Base-by-base conservation (phyloP, 2,113 vertebrate genomes). In the Spheniscus mendiculus region DNA sequence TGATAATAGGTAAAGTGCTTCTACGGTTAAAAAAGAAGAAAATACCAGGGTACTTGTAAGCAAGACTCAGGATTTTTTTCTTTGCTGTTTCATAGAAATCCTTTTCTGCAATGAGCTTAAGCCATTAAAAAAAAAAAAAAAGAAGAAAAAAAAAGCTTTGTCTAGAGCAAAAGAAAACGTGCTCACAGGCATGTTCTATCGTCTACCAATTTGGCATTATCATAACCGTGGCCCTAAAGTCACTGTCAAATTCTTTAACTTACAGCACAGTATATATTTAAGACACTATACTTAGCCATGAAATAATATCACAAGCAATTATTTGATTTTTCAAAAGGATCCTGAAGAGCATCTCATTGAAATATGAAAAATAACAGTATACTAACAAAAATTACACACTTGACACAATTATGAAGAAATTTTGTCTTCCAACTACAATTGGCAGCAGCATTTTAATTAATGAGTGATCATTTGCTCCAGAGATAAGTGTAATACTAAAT, bases 371-470 rank as follows among this genome's bases (percentile, higher is more conserved):
- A 96, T 91, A 89, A 84, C 17, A 71, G 73, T 93, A 83, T 94
- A 96, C 93, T 94, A 94, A 96, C 97, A 97, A 92, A 97, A 97
- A 94, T 85, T 53, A 85, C 49, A 83, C 79, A 92, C 89, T 95
- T 89, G 91, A 97, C 91, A 97, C 78, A 92, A 96, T 95, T 94
- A 91, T 26, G 79, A 95, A 81, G 91, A 89, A 92, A 85, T 97
- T 97, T 92, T 89, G 86, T 90, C 96, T 96, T 87, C 93, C 62
- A 86, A 96, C 72, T 77, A 92, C 78, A 93, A 59, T 40, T 86
- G 94, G 93, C 92, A 94, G 94, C 77, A 92, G 84, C 34, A 76
- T 95, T 97, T 97, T 96, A 95, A 98, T 97, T 95, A 95, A 96
- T 96, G 93, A 93, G 71, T 62, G 84, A 95, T 92, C 79, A 62